These are phyloP conservation scores for Eriosoma lanigerum DNA, from an alignment of 1,140 invertebrate species.

Conservation along the genomic window DNA sequence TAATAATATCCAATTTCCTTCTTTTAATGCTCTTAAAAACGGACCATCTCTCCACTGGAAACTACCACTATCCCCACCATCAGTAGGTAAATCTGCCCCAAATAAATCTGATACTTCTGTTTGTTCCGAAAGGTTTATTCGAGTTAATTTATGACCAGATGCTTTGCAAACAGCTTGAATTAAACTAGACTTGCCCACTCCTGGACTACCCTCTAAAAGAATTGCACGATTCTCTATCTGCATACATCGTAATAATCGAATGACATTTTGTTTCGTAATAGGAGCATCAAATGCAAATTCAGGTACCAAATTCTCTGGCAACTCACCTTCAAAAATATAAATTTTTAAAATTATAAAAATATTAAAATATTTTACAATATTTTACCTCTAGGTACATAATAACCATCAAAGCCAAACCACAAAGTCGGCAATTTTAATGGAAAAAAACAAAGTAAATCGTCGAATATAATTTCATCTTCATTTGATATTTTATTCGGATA, in stretches of 20 bases:
- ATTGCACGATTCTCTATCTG: slow-evolving; percentile 85
- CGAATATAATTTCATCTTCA: not conserved
- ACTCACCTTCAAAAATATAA: slow-evolving; percentile 20
- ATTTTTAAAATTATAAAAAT: not conserved
- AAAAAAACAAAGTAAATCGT: not conserved
- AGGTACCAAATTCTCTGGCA: slow-evolving; percentile 53
- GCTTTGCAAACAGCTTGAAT: slow-evolving; percentile 87
- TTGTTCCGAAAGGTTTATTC: slow-evolving; percentile 98
- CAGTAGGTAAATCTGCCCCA: slow-evolving; percentile 94
- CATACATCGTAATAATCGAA: slow-evolving; percentile 82
- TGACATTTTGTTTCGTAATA: slow-evolving; percentile 79
- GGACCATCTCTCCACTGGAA: slow-evolving; percentile 98
- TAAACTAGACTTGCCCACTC: slow-evolving; percentile 96
- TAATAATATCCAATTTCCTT: slow-evolving; percentile 94
- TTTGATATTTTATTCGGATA: not conserved
- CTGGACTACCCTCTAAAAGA: slow-evolving; percentile 94
- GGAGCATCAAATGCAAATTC: slow-evolving; percentile 78
- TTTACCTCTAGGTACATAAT: slow-evolving; percentile 29
- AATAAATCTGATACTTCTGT: slow-evolving; percentile 98
- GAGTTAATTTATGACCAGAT: slow-evolving; percentile 74
- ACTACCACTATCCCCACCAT: slow-evolving; percentile 78
- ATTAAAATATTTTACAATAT: not conserved
- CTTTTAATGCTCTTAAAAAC: slow-evolving; percentile 86
- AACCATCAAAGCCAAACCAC: slow-evolving; percentile 42
- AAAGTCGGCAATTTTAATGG: not conserved